Evolutionary conservation across 2,888 invertebrate genomes (phyloP).

Genomic region (Agriopis marginaria): DNA sequence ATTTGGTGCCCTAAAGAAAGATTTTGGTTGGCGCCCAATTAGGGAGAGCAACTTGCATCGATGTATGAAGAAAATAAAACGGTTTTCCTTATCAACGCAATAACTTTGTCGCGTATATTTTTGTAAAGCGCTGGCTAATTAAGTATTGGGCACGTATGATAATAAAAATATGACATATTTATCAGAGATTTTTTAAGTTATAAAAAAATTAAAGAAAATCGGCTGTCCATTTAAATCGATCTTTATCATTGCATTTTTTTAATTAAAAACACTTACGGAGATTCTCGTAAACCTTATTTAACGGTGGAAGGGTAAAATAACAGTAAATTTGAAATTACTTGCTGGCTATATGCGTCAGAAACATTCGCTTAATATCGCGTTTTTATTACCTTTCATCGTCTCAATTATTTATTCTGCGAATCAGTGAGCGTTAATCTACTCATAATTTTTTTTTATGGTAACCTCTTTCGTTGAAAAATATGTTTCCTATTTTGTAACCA

Average conservation of each 20-base stretch:
- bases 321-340: slow-evolving; percentile 21
- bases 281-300: slow-evolving; percentile 45
- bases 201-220: slow-evolving; percentile 13
- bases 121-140: too few species aligned
- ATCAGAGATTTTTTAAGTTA: neutral
- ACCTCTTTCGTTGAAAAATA: too few species aligned
- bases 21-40: neutral
- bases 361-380: slow-evolving; percentile 13
- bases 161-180: too few species aligned
- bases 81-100: too few species aligned
- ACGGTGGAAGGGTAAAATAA: slow-evolving; percentile 14
- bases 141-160: too few species aligned
- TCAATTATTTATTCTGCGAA: slow-evolving; percentile 26
- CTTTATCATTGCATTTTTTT: slow-evolving; percentile 38
- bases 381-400: slow-evolving; percentile 26
- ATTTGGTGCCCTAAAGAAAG: neutral
- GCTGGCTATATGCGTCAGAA: slow-evolving; percentile 5
- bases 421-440: neutral
- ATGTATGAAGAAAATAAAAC: too few species aligned
- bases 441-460: too few species aligned
- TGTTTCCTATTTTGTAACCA: too few species aligned
- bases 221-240: slow-evolving; percentile 23
- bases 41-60: neutral
- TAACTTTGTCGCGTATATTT: too few species aligned
- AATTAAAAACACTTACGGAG: slow-evolving; percentile 41